These are phyloP conservation scores for Rugalucina vietnamica DNA, from an alignment of 2,888 invertebrate genomes.

Conservation along the genomic window DNA sequence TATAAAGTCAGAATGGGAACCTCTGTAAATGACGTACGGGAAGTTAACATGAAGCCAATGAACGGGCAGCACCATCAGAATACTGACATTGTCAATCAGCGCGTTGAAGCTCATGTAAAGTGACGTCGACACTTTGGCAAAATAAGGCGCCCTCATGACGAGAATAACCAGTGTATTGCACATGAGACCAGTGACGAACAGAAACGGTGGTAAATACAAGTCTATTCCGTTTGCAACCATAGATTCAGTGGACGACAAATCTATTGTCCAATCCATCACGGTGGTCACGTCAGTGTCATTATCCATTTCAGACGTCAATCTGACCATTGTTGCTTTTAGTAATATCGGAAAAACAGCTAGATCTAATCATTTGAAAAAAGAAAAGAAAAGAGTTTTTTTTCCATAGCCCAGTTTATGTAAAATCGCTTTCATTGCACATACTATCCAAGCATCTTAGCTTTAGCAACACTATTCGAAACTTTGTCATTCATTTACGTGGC, in stretches of 20 bases:
- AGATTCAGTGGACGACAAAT: background rate
- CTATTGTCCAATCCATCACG: too few relatives aligned
- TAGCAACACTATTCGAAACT: too few relatives aligned
- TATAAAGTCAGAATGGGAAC: slow-evolving; percentile 63
- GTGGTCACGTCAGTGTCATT: too few relatives aligned
- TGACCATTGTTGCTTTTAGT: too few relatives aligned
- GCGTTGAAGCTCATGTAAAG: slow-evolving; percentile 73
- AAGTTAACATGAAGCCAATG: slow-evolving; percentile 75
- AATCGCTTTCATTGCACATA: too few relatives aligned
- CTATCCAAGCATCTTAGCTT: too few relatives aligned
- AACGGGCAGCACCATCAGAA: slow-evolving; percentile 66
- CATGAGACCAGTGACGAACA: slow-evolving; percentile 63
- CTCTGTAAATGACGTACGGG: slow-evolving; percentile 62
- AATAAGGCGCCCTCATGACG: slow-evolving; percentile 70
- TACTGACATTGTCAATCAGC: slow-evolving; percentile 66
- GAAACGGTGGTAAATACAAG: slow-evolving; percentile 69
- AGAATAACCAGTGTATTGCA: slow-evolving; percentile 71
- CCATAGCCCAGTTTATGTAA: too few relatives aligned
- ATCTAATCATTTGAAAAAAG: too few relatives aligned
- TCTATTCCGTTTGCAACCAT: slow-evolving; percentile 54
- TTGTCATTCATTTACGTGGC: too few relatives aligned
- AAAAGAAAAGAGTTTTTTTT: too few relatives aligned
- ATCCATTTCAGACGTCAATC: too few relatives aligned
- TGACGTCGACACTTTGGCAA: slow-evolving; percentile 73
- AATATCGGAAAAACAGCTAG: too few relatives aligned